A percentile compares a stretch with the other conserved stretches of the same genome.
Evolutionary conservation across 2,797 vertebrate genomes (phyloP).

Genomic region (Gymnothorax reevesii): DNA sequence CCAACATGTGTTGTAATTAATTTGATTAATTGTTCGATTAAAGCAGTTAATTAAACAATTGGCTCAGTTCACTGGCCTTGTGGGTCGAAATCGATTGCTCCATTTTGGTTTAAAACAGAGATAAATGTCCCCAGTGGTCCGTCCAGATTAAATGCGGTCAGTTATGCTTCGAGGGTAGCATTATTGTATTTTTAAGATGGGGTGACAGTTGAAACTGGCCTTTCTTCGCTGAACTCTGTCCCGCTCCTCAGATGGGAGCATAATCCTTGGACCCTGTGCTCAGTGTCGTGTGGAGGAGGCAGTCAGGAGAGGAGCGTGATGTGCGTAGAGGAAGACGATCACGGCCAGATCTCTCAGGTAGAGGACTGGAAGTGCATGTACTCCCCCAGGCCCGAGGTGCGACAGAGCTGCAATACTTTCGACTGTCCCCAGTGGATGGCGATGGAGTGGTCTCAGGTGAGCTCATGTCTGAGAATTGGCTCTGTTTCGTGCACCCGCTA

Average conservation of each 20-base stretch:
- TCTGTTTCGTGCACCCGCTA: not conserved
- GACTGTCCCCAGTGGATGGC: constrained; percentile 90
- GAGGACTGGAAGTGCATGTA: constrained; percentile 96
- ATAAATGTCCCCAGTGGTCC: not conserved
- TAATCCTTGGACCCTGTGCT: constrained; percentile 91
- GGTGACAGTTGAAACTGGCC: not conserved
- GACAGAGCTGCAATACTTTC: constrained; percentile 85
- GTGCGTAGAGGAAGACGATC: constrained; percentile 87
- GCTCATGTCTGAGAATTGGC: constrained; percentile 18
- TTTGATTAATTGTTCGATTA: not conserved
- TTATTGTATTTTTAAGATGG: not conserved
- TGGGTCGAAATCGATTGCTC: not conserved
- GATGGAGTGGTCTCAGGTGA: constrained; percentile 95
- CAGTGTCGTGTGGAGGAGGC: constrained; percentile 86
- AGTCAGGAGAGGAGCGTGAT: constrained; percentile 84
- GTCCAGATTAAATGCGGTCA: not conserved
- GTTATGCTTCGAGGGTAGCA: not conserved
- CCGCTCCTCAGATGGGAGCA: constrained; percentile 83
- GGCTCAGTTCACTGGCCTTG: not conserved
- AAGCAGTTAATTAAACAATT: not conserved
- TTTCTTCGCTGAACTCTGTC: not conserved
- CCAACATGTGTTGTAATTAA: not conserved
- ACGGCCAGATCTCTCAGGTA: constrained; percentile 81
- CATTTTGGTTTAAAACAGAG: not conserved
- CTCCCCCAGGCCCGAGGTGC: constrained; percentile 77